phyloP scores from a whole-genome alignment of 2,888 invertebrate species.

The Hemaris fuciformis region DNA sequence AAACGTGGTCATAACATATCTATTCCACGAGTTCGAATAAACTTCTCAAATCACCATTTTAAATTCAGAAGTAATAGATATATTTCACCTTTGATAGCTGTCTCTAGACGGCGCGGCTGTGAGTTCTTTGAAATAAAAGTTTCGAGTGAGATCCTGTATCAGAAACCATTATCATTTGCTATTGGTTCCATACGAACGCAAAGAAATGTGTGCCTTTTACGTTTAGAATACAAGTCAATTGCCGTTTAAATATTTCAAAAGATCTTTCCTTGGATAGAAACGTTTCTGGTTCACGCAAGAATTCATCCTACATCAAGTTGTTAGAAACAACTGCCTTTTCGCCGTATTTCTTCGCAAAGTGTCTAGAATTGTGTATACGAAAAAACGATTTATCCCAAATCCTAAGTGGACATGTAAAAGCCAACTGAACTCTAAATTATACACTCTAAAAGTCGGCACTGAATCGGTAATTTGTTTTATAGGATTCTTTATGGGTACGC shows the following conservation, averaged over 20 bases:
- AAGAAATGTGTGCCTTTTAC: conserved; percentile 37
- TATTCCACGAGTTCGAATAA: background rate
- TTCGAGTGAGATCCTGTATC: conserved; percentile 54
- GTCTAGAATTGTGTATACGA: conserved; percentile 22
- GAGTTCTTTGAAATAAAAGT: conserved; percentile 56
- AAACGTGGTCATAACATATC: background rate
- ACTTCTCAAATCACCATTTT: conserved; percentile 13
- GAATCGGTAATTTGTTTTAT: too few relatives aligned
- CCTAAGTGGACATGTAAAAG: background rate
- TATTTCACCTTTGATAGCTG: conserved; percentile 41
- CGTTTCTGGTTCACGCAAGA: conserved; percentile 55
- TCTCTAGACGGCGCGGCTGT: conserved; percentile 31
- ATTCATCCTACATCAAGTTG: conserved; percentile 55
- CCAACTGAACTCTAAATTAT: background rate
- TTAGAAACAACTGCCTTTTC: conserved; percentile 57
- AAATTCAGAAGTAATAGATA: conserved; percentile 35
- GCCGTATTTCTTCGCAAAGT: conserved; percentile 39
- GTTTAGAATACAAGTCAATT: conserved; percentile 28
- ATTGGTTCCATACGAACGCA: conserved; percentile 18
- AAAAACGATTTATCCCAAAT: conserved; percentile 15
- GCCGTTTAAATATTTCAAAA: conserved; percentile 15
- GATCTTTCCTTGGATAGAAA: conserved; percentile 51
- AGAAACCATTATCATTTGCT: conserved; percentile 31
- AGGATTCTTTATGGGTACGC: too few relatives aligned
- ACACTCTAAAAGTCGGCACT: too few relatives aligned